phyloP scores from a whole-genome alignment of 1,140 invertebrate species.

The Platyura marginata region DNA sequence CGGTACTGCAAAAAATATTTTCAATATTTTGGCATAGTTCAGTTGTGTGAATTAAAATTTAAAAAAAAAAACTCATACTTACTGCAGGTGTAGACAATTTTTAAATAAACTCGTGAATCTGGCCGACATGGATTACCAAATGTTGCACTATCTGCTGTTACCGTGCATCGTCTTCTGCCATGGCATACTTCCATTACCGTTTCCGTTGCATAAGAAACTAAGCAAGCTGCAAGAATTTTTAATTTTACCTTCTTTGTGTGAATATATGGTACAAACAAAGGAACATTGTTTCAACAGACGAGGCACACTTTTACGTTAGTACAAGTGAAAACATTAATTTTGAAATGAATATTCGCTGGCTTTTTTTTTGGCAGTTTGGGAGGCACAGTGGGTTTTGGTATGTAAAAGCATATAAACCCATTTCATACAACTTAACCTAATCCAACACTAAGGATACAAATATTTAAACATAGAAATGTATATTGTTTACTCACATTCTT shows the following conservation, averaged over 20 bases:
- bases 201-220: conserved; percentile 71
- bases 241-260: too few species aligned
- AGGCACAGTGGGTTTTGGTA: too few species aligned
- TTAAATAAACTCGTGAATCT: conserved; percentile 73
- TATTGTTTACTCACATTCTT: too few species aligned
- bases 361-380: not conserved
- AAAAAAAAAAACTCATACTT: too few species aligned
- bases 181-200: conserved; percentile 79
- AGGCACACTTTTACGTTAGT: not conserved
- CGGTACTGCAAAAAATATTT: conserved; percentile 43
- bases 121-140: conserved; percentile 72
- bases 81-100: conserved; percentile 89
- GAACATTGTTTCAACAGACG: too few species aligned
- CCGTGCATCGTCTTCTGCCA: conserved; percentile 62
- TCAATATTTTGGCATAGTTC: too few species aligned
- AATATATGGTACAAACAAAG: too few species aligned
- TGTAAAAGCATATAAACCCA: too few species aligned
- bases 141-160: conserved; percentile 63
- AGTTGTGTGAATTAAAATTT: too few species aligned
- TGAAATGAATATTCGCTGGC: not conserved
- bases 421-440: too few species aligned
- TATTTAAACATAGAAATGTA: not conserved
- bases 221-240: conserved; percentile 58
- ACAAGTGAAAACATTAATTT: not conserved
- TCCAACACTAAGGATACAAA: not conserved